Conservation (phyloP, 2,113 vertebrate genomes). For the Aspidoscelis tigris region DNA sequence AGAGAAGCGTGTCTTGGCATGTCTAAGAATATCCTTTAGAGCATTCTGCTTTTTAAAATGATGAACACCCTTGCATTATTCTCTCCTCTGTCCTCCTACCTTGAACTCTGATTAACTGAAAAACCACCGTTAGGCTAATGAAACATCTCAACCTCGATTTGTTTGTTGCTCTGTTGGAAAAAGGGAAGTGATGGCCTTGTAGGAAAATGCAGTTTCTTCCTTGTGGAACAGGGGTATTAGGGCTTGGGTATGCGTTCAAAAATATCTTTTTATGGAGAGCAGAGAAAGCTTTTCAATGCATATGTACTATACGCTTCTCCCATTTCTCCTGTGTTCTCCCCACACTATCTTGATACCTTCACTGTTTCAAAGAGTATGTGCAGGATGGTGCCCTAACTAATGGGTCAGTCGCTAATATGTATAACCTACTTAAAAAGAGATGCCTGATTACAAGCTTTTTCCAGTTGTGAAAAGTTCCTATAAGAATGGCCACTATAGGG, state of each 20-base stretch:
- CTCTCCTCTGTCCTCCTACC: neutral
- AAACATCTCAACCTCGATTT: neutral
- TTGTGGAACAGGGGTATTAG: neutral
- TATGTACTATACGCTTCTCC: neutral
- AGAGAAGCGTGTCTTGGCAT: neutral
- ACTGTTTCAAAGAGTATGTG: neutral
- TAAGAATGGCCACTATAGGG: too few relatives aligned
- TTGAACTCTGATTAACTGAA: neutral
- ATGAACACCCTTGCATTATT: neutral
- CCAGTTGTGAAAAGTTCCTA: too few relatives aligned
- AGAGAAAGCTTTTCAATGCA: too few relatives aligned
- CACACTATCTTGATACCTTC: neutral
- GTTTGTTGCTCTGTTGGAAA: neutral
- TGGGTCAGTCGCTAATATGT: neutral
- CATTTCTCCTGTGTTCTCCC: neutral
- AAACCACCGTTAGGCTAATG: neutral
- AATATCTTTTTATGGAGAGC: too few relatives aligned
- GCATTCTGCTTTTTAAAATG: neutral
- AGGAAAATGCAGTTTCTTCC: neutral
- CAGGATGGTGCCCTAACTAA: neutral
- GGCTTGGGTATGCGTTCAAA: neutral
- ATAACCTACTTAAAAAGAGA: neutral
- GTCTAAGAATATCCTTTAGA: neutral
- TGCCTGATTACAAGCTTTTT: too few relatives aligned
- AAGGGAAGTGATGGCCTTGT: neutral